A percentile compares a stretch with the other conserved stretches of the same genome.
These are phyloP conservation scores for Pangasius djambal DNA, from an alignment of 2,797 vertebrate genomes.

Conservation along the genomic window DNA sequence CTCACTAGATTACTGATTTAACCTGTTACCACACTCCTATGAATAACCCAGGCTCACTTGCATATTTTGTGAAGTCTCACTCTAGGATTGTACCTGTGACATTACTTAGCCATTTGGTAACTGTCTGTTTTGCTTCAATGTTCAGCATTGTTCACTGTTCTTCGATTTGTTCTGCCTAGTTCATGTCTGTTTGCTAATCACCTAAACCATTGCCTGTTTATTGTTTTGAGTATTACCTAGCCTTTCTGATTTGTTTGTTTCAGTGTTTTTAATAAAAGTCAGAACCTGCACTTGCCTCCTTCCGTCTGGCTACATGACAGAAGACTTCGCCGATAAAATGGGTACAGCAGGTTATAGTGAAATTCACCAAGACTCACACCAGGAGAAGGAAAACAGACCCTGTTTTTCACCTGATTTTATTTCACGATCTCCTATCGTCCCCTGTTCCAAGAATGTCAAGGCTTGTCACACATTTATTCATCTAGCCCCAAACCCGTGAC, in stretches of 20 bases:
- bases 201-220: not conserved
- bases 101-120: too few species aligned
- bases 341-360: not conserved
- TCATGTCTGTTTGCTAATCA: not conserved
- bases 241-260: not conserved
- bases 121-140: too few species aligned
- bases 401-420: not conserved
- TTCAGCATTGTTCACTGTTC: too few species aligned
- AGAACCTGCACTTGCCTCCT: not conserved
- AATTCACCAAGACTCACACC: not conserved
- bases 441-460: not conserved
- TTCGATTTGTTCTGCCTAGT: too few species aligned
- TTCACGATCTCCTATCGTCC: not conserved
- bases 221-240: not conserved
- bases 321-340: not conserved
- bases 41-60: not conserved
- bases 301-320: not conserved
- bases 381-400: not conserved
- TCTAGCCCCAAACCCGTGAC: not conserved
- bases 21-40: not conserved
- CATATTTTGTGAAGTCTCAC: not conserved
- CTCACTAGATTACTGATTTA: not conserved
- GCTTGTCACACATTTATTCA: slow-evolving; percentile 10
- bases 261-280: not conserved
- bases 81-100: not conserved